Evolutionary conservation across 2,797 vertebrate genomes (phyloP).

Genomic region (Bucorvus abyssinicus): DNA sequence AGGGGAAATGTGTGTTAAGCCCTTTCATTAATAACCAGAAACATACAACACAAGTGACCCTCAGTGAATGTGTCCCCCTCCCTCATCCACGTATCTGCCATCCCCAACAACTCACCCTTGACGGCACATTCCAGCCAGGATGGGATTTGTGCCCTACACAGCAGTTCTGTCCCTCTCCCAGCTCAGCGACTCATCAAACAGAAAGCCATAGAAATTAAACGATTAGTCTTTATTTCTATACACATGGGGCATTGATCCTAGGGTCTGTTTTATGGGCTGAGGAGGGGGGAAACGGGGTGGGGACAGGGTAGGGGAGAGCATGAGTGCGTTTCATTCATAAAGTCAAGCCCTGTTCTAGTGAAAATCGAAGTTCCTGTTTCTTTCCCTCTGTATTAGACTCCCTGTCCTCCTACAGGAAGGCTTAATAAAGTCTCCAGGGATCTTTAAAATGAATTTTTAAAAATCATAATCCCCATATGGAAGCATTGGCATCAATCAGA

Average conservation of each 20-base stretch:
- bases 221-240: slow-evolving; percentile 9
- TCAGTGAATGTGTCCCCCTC: not conserved
- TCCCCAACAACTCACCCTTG: not conserved
- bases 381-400: slow-evolving; percentile 15
- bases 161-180: not conserved
- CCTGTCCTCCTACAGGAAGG: slow-evolving; percentile 38
- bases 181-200: not conserved
- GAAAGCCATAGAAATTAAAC: slow-evolving; percentile 26
- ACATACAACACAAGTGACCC: not conserved
- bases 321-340: not conserved
- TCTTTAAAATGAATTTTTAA: slow-evolving; percentile 19
- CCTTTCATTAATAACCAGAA: not conserved
- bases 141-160: not conserved
- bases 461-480: slow-evolving; percentile 31
- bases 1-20: not conserved
- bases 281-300: not conserved
- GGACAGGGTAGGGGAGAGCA: not conserved
- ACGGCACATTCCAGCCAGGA: not conserved
- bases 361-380: slow-evolving; percentile 21
- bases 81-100: not conserved
- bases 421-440: slow-evolving; percentile 49
- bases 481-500: not conserved
- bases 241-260: slow-evolving; percentile 50
- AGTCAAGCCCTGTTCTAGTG: slow-evolving; percentile 23
- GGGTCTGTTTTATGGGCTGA: slow-evolving; percentile 40